Conservation (phyloP, 1,140 invertebrate genomes). For the Cotesia glomerata region DNA sequence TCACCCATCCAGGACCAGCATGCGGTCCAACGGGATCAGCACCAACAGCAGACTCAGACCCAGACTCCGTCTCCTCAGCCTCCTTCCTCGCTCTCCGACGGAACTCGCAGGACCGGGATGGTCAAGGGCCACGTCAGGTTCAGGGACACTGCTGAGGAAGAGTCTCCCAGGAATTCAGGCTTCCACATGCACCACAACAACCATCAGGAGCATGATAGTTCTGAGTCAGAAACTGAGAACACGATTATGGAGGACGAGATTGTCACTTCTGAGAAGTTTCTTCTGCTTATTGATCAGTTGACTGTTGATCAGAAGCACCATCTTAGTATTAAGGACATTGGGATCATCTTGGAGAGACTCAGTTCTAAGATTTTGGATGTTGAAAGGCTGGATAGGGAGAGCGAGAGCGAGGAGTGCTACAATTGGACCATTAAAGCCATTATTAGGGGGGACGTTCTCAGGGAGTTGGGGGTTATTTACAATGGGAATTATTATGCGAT, state of each 20-base stretch:
- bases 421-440: constrained; percentile 95
- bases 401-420: constrained; percentile 89
- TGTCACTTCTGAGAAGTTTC: constrained; percentile 87
- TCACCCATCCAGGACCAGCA: constrained; percentile 87
- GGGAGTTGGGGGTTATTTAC: constrained; percentile 91
- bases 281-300: constrained; percentile 89
- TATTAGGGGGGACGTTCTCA: constrained; percentile 85
- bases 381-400: constrained; percentile 86
- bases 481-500: constrained; percentile 95
- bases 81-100: constrained; percentile 61
- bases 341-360: constrained; percentile 89
- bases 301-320: constrained; percentile 90
- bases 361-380: constrained; percentile 93
- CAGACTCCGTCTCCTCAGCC: constrained; percentile 66
- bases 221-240: constrained; percentile 91
- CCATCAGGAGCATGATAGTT: constrained; percentile 76
- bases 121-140: constrained; percentile 63
- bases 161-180: constrained; percentile 70
- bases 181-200: constrained; percentile 51
- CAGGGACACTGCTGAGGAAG: constrained; percentile 62
- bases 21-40: constrained; percentile 57
- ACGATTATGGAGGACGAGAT: constrained; percentile 89
- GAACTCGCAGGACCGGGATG: constrained; percentile 54
- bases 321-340: constrained; percentile 92
- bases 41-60: constrained; percentile 47